These are phyloP conservation scores for Clarias gariepinus DNA, from an alignment of 2,113 vertebrate genomes.

Conservation along the genomic window DNA sequence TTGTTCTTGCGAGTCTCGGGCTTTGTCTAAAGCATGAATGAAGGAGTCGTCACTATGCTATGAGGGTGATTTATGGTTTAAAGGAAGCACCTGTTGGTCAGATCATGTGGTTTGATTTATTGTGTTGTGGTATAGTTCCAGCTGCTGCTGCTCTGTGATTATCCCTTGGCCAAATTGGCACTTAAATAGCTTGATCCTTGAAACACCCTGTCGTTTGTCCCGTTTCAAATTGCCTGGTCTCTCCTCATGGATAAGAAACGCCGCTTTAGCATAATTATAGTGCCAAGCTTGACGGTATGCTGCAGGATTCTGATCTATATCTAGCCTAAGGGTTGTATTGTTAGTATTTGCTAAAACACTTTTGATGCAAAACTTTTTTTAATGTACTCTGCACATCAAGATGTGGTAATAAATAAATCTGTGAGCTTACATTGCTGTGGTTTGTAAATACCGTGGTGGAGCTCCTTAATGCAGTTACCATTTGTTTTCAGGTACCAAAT, in stretches of 20 bases:
- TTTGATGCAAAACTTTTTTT: background rate
- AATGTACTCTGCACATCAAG: background rate
- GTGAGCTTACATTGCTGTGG: background rate
- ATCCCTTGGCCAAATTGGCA: background rate
- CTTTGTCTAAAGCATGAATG: background rate
- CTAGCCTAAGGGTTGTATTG: background rate
- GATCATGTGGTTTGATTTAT: slow-evolving; percentile 4
- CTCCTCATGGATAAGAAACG: background rate
- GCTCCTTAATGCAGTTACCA: background rate
- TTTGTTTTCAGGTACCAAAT: background rate
- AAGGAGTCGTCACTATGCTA: background rate
- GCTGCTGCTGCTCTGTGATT: background rate
- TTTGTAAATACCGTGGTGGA: background rate
- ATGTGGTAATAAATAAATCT: background rate
- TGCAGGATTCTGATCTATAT: background rate
- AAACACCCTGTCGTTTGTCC: background rate
- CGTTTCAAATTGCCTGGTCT: background rate
- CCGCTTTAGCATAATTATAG: background rate
- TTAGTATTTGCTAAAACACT: background rate
- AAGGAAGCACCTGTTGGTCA: slow-evolving; percentile 11
- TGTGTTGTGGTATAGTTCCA: background rate
- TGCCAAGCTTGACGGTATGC: background rate
- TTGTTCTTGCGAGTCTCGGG: no score
- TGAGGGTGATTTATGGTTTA: background rate
- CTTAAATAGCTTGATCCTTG: background rate